Conservation (phyloP, 2,888 invertebrate species). For the Scaptomyza reducta region DNA sequence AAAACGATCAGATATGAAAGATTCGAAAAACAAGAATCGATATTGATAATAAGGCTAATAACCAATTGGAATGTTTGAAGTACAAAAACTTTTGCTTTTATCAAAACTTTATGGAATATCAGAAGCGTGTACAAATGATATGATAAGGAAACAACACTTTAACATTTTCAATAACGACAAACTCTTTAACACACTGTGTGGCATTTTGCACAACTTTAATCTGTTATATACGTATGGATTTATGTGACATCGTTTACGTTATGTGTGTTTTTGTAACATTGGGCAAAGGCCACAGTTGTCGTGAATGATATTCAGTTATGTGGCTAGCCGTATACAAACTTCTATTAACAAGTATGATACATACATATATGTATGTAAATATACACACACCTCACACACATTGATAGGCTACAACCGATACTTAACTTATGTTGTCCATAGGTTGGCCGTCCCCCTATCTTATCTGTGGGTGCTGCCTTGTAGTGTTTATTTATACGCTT, state of each 20-base stretch:
- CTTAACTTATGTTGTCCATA: constrained; percentile 5
- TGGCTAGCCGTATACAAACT: not conserved
- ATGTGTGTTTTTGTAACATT: constrained; percentile 6
- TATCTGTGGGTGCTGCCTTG: constrained; percentile 24
- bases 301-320: constrained; percentile 12
- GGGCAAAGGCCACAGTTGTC: constrained; percentile 28
- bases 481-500: constrained; percentile 38
- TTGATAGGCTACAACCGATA: not conserved
- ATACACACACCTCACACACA: no score
- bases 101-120: constrained; percentile 7
- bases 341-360: not conserved
- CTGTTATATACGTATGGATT: not conserved
- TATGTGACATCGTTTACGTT: constrained; percentile 15
- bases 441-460: constrained; percentile 28
- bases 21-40: not conserved
- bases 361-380: not conserved
- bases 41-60: not conserved
- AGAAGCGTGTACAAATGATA: not conserved
- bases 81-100: no score
- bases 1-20: not conserved
- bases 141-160: constrained; percentile 11
- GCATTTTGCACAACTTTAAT: constrained; percentile 5
- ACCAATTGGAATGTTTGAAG: not conserved
- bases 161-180: not conserved
- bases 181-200: constrained; percentile 4